Conservation (phyloP, 2,797 vertebrate species). For the Phalanger gymnotis region DNA sequence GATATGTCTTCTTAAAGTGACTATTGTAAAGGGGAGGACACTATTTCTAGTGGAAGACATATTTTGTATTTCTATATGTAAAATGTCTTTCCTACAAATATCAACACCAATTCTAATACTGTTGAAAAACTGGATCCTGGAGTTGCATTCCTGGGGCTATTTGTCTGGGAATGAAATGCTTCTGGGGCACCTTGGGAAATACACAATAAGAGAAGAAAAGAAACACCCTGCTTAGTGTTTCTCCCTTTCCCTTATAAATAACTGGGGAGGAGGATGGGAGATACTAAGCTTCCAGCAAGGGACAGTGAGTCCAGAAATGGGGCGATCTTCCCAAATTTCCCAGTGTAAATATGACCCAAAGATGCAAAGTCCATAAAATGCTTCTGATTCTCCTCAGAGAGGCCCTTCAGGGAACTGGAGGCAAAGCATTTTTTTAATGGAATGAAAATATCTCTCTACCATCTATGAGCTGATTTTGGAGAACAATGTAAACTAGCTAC, state of each 20-base stretch:
- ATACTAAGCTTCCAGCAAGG: neutral
- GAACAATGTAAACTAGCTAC: accelerated
- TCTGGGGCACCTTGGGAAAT: neutral
- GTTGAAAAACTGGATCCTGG: neutral
- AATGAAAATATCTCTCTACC: neutral
- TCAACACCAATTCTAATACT: neutral
- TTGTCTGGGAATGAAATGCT: neutral
- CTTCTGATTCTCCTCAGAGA: neutral
- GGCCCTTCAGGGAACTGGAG: neutral
- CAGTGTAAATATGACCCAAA: neutral
- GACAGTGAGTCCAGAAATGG: neutral
- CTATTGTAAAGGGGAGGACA: too few species aligned
- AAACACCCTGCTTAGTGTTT: neutral
- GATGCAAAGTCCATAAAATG: accelerated
- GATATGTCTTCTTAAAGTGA: too few species aligned
- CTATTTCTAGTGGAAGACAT: too few species aligned
- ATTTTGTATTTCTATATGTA: too few species aligned
- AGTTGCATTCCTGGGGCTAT: neutral
- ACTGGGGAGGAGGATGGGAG: neutral
- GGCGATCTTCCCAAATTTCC: neutral
- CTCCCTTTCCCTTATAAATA: neutral
- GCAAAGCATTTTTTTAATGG: neutral
- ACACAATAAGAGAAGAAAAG: too few species aligned
- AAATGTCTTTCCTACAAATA: neutral
- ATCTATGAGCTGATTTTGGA: neutral